phyloP scores from a whole-genome alignment of 2,888 invertebrate genomes.

The Tenthredo livida region DNA sequence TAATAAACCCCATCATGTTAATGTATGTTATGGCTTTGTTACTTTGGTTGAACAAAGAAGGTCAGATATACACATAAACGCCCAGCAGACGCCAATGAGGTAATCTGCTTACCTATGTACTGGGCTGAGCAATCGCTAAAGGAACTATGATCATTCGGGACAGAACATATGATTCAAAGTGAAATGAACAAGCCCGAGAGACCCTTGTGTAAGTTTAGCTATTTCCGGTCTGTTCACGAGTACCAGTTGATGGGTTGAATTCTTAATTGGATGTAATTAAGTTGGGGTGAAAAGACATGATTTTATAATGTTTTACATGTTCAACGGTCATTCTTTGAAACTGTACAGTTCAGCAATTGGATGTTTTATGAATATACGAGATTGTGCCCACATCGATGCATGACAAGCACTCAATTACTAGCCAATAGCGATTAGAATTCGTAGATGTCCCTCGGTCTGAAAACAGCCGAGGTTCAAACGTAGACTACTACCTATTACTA shows the following conservation, averaged over 20 bases:
- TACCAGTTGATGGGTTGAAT: neutral
- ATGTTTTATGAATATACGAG: neutral
- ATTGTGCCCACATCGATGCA: neutral
- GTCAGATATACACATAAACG: neutral
- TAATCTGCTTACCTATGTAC: neutral
- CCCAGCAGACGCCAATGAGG: neutral
- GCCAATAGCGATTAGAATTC: neutral
- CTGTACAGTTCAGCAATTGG: neutral
- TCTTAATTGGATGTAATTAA: neutral
- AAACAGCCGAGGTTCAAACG: neutral
- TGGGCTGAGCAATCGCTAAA: neutral
- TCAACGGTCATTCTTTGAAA: neutral
- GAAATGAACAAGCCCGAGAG: neutral
- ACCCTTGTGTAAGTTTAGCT: neutral
- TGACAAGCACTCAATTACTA: neutral
- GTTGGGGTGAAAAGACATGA: neutral
- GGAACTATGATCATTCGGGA: neutral
- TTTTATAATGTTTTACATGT: neutral
- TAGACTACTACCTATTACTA: neutral
- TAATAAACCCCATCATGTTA: neutral
- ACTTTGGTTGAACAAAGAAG: neutral
- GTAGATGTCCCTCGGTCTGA: neutral
- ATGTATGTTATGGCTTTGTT: neutral
- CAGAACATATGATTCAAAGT: neutral
- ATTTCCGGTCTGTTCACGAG: too few relatives aligned